Evolutionary conservation across 2,888 invertebrate species (phyloP).

Genomic region (Margaritifera margaritifera): DNA sequence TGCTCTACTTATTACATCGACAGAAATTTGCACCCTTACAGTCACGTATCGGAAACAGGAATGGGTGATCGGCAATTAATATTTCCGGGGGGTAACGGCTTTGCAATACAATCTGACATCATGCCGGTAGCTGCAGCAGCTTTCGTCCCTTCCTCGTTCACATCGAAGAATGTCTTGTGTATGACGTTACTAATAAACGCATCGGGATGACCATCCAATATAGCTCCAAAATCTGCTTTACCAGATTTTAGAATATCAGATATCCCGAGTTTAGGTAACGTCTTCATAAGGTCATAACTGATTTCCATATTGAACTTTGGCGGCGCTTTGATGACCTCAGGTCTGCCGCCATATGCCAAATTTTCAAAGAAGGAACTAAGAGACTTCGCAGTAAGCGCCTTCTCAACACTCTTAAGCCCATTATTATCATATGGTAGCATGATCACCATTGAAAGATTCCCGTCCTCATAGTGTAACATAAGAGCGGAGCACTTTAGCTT

Average conservation of each 20-base stretch:
- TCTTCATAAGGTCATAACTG: slow-evolving; percentile 29
- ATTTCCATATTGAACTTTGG: slow-evolving; percentile 54
- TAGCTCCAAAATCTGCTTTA: slow-evolving; percentile 28
- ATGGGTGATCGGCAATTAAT: slow-evolving; percentile 40
- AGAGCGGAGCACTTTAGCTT: slow-evolving; percentile 84
- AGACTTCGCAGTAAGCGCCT: slow-evolving; percentile 7
- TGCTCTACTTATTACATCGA: too few species aligned
- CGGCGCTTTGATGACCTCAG: slow-evolving; percentile 32
- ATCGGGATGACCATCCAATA: slow-evolving; percentile 16
- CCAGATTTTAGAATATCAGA: slow-evolving; percentile 45
- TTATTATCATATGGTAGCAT: slow-evolving; percentile 31
- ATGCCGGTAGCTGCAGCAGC: slow-evolving; percentile 23
- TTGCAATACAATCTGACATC: slow-evolving; percentile 4
- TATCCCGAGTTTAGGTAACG: slow-evolving; percentile 48
- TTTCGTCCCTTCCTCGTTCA: slow-evolving; percentile 37
- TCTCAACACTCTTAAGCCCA: slow-evolving; percentile 30
- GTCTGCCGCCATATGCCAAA: slow-evolving; percentile 4
- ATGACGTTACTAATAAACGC: slow-evolving; percentile 31
- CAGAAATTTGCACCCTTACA: too few species aligned
- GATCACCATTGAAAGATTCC: slow-evolving; percentile 24
- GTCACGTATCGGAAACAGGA: slow-evolving; percentile 34
- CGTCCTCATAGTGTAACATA: slow-evolving; percentile 79
- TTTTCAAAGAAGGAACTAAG: slow-evolving; percentile 3
- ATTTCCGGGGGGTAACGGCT: slow-evolving; percentile 8
- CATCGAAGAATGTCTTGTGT: slow-evolving; percentile 40